Conservation (phyloP, 2,113 vertebrate genomes). For the Porphyrio hochstetteri region DNA sequence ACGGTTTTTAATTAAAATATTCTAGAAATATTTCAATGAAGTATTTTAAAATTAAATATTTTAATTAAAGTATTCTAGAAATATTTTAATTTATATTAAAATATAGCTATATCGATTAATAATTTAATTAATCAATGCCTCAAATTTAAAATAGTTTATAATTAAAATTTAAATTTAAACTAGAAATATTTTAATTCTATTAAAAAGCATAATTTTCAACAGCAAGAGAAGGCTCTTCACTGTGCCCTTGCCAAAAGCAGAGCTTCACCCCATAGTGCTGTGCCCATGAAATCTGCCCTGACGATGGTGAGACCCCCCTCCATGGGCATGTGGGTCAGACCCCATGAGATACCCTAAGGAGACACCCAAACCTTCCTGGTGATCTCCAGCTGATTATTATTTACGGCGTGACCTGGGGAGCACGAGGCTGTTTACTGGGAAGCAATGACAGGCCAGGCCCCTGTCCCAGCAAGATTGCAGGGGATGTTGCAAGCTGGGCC, state of each 20-base stretch:
- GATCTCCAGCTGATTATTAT: neutral
- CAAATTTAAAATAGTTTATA: no score
- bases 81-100: no score
- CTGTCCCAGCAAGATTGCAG: neutral
- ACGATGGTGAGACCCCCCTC: rapidly evolving
- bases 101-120: no score
- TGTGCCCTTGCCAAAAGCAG: neutral
- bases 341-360: rapidly evolving
- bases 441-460: neutral
- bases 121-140: no score
- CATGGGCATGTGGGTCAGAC: rapidly evolving
- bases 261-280: neutral
- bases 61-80: no score
- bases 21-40: no score
- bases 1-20: no score
- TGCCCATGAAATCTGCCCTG: neutral
- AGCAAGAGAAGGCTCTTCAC: neutral
- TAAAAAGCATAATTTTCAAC: rapidly evolving
- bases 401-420: neutral
- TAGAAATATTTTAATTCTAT: no score
- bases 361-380: neutral
- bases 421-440: neutral
- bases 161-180: no score
- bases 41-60: no score
- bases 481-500: neutral